Percentiles rank a stretch among this genome's conserved stretches.
phyloP scores from a whole-genome alignment of 2,888 invertebrate species.

The Protonemura montana region DNA sequence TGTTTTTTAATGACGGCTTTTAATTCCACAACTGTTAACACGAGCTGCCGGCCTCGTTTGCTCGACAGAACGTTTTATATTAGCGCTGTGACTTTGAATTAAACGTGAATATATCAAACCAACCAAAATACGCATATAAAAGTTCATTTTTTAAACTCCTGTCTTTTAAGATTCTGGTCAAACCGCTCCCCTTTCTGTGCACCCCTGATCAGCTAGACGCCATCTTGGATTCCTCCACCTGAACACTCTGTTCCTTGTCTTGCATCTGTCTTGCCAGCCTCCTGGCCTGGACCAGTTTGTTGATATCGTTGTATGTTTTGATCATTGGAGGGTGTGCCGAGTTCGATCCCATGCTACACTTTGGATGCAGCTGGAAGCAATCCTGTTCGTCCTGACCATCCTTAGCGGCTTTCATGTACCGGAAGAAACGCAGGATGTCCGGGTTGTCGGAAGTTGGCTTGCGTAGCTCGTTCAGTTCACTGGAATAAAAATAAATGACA shows the following conservation, averaged over 20 bases:
- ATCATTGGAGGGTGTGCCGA: constrained; percentile 79
- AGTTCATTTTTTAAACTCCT: no score
- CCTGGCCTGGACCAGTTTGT: constrained; percentile 84
- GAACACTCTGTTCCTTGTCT: constrained; percentile 13
- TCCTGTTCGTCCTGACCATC: constrained; percentile 83
- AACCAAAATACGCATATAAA: no score
- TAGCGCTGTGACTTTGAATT: no score
- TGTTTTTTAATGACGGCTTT: no score
- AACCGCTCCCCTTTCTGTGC: neutral
- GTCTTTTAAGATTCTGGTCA: no score
- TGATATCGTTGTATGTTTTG: constrained; percentile 85
- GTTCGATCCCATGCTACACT: constrained; percentile 70
- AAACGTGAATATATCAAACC: no score
- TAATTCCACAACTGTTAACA: no score
- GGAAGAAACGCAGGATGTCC: constrained; percentile 86
- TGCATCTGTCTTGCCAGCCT: constrained; percentile 59
- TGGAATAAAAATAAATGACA: no score
- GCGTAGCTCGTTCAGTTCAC: constrained; percentile 84
- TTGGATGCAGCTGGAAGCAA: constrained; percentile 72
- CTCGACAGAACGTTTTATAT: no score
- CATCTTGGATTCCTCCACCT: neutral
- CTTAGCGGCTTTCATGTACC: constrained; percentile 89
- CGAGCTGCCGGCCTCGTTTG: no score
- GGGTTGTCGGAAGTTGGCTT: constrained; percentile 87
- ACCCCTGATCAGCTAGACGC: neutral